Conservation (phyloP, 2,113 vertebrate genomes). For the Aix galericulata region DNA sequence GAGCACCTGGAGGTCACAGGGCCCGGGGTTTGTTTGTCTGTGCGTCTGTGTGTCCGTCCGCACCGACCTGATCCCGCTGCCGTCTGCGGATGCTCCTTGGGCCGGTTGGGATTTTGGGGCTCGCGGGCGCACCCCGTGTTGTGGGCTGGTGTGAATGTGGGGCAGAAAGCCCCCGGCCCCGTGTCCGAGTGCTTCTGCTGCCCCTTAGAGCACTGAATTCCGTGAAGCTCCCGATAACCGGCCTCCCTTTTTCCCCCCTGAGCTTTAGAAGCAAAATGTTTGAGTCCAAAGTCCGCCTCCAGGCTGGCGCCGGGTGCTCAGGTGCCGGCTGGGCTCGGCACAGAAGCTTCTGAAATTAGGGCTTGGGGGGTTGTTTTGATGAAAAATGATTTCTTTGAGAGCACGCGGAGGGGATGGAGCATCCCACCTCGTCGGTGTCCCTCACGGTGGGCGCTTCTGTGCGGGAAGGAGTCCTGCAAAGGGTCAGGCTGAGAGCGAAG, state of each 20-base stretch:
- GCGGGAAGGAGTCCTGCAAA: not conserved
- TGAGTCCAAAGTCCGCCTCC: not conserved
- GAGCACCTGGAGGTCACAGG: not conserved
- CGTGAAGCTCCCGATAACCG: not conserved
- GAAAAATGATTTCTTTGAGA: too few relatives aligned
- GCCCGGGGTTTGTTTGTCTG: not conserved
- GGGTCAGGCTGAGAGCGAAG: not conserved
- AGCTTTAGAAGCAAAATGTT: not conserved
- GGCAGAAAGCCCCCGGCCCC: not conserved
- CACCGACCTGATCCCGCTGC: rapidly evolving
- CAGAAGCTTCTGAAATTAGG: not conserved
- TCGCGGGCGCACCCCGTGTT: not conserved
- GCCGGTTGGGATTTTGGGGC: not conserved
- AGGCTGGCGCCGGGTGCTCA: not conserved
- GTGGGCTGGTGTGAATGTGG: not conserved
- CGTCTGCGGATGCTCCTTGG: not conserved
- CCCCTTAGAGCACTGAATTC: not conserved
- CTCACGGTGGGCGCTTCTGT: rapidly evolving
- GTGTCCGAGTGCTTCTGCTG: not conserved
- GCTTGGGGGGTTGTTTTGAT: not conserved
- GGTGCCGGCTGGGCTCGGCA: not conserved
- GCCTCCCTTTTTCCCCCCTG: not conserved
- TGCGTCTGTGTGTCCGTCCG: rapidly evolving
- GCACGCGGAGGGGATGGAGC: rapidly evolving
- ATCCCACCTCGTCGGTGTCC: not conserved